Percentiles rank a stretch among this genome's conserved stretches.
These are phyloP conservation scores for Trissoscelio sp. DNA, from an alignment of 2,888 invertebrate genomes.

Conservation along the genomic window DNA sequence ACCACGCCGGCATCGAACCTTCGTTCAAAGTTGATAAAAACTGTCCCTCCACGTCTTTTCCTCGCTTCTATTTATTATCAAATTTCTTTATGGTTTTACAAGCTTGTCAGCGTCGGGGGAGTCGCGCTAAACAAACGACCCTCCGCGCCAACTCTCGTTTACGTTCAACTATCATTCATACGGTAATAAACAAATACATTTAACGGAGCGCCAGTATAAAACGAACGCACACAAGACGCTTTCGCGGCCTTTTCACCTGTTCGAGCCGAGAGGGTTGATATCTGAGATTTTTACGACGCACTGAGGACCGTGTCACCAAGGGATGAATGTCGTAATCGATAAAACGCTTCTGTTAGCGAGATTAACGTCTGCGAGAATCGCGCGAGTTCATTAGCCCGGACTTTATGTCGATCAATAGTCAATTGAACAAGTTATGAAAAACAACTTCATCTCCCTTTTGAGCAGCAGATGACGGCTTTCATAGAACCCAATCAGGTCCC, in stretches of 20 bases:
- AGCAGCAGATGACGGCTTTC: slow-evolving; percentile 46
- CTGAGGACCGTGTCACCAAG: slow-evolving; percentile 75
- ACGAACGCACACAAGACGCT: slow-evolving; percentile 71
- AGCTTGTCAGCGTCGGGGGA: slow-evolving; percentile 73
- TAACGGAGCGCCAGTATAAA: slow-evolving; percentile 34
- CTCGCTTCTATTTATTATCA: slow-evolving; percentile 79
- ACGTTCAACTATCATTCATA: slow-evolving; percentile 71
- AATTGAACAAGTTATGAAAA: slow-evolving; percentile 65
- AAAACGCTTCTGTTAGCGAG: slow-evolving; percentile 79
- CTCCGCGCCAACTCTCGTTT: slow-evolving; percentile 62
- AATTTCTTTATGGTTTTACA: slow-evolving; percentile 83
- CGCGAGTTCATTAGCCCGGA: slow-evolving; percentile 74
- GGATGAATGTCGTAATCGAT: slow-evolving; percentile 76
- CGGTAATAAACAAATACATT: slow-evolving; percentile 72
- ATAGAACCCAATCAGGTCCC: slow-evolving; percentile 54
- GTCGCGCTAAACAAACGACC: slow-evolving; percentile 35
- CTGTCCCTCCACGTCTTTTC: slow-evolving; percentile 53
- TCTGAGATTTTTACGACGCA: slow-evolving; percentile 79
- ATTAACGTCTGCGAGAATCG: slow-evolving; percentile 76
- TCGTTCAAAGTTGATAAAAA: slow-evolving; percentile 74
- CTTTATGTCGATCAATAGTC: slow-evolving; percentile 68
- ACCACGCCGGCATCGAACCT: slow-evolving; percentile 34
- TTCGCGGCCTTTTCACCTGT: slow-evolving; percentile 74
- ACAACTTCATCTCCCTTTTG: slow-evolving; percentile 43
- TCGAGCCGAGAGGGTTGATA: slow-evolving; percentile 71